Evolutionary conservation across 1,140 invertebrate genomes (phyloP), one percentile per base, ranked within the genome.

Genomic region (Drosophila albomicans): DNA sequence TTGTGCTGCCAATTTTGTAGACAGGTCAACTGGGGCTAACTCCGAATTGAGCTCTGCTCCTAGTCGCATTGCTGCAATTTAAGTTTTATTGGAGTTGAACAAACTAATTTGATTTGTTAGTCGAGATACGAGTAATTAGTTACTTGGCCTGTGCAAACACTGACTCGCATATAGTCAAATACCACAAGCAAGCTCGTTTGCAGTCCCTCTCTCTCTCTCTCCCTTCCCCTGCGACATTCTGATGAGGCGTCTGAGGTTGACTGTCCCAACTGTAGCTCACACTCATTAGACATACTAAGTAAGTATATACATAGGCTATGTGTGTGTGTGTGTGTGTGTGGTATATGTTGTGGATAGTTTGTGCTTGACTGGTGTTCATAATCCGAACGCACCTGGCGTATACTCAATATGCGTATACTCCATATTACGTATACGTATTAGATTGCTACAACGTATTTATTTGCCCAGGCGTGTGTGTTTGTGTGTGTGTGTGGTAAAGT

Each of bases 31-130:
- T 38, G 35, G 6, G 35, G 35, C 35, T 38, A 6, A 30, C 11
- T 30, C 28, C 25, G 25, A 13, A 52, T 15, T 54, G 28, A 32
- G 10, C 2, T 3, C n/a, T 15, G 13, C 28, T 35, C 15, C 2
- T 16, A 32, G 51, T 1, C 28, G 51, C 51, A 54, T 54, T 54
- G 51, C 5, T 54, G 51, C 51, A 43, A 74, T 54, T 68, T 52
- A 52, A 46, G 35, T 67, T 68, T 59, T 35, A 74, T 48, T 56
- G 13, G 56, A 74, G 67, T 61, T 69, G 38, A 74, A 41, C 49
- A 74, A 74, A 74, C 65, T 74, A 74, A 74, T 74, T 74, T 74
- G 65, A 74, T 74, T 74, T 74, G 71, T 74, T 74, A 38, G 57
- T 56, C n/a, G 13, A 61, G 71, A 62, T 62, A 69, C 65, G 32